These are phyloP conservation scores for Caenorhabditis briggsae DNA, from an alignment of 1,140 invertebrate genomes.

Conservation along the genomic window DNA sequence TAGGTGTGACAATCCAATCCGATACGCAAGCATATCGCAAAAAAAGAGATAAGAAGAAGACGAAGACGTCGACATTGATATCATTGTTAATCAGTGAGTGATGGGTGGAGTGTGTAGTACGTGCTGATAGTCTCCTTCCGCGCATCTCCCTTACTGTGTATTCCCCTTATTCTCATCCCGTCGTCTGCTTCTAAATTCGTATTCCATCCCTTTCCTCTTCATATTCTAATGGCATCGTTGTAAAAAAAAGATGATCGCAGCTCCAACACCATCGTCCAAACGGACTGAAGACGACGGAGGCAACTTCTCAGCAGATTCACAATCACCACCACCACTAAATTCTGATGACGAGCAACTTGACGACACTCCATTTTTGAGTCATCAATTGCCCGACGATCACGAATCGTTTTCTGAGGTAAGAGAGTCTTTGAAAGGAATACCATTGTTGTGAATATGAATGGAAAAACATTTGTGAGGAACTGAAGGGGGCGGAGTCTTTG, in stretches of 20 bases:
- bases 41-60: slow-evolving; percentile 2
- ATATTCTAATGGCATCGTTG: slow-evolving; percentile 30
- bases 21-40: background rate
- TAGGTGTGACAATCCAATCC: slow-evolving; percentile 50
- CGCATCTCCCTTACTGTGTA: slow-evolving; percentile 1
- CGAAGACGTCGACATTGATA: slow-evolving; percentile 4
- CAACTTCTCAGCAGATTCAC: slow-evolving; percentile 46
- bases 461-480: no score
- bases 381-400: slow-evolving; percentile 43
- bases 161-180: background rate
- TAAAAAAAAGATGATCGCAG: slow-evolving; percentile 42
- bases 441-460: no score
- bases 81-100: slow-evolving; percentile 47
- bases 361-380: slow-evolving; percentile 43
- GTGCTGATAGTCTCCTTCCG: slow-evolving; percentile 45
- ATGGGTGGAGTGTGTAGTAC: slow-evolving; percentile 42
- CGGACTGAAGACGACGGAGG: slow-evolving; percentile 17
- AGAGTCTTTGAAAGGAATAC: background rate
- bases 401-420: slow-evolving; percentile 52
- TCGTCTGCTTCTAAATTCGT: slow-evolving; percentile 26
- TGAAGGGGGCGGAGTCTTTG: no score
- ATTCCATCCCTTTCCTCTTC: background rate
- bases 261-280: slow-evolving; percentile 42
- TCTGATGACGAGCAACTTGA: slow-evolving; percentile 53
- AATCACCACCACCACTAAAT: background rate